Conservation (phyloP, 1,140 invertebrate genomes). For the Dryas iulia region DNA sequence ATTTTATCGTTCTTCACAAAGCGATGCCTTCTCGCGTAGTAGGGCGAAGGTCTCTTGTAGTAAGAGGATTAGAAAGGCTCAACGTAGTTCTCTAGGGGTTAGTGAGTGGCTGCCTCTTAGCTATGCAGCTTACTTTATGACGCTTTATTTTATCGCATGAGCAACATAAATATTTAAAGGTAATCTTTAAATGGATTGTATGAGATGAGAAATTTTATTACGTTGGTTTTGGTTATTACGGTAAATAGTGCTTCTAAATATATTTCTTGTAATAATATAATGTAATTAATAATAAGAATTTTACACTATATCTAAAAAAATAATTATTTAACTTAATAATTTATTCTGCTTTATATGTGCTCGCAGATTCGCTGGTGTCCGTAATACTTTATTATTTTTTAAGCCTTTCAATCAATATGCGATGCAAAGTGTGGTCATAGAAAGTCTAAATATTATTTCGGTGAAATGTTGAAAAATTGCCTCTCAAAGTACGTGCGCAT, state of each 20-base stretch:
- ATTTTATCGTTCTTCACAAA: conserved; percentile 15
- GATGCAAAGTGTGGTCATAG: too few species aligned
- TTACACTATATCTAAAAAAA: too few species aligned
- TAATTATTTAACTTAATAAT: too few species aligned
- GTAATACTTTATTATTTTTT: too few species aligned
- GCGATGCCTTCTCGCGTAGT: conserved; percentile 12
- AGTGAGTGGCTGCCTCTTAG: conserved; percentile 23
- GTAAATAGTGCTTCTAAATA: neutral
- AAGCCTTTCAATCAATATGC: too few species aligned
- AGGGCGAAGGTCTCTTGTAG: conserved; percentile 21
- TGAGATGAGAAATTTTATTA: neutral
- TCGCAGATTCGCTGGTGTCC: too few species aligned
- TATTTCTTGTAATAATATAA: too few species aligned
- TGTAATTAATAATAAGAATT: too few species aligned
- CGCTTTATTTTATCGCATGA: conserved; percentile 13
- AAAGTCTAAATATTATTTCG: too few species aligned
- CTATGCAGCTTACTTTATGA: conserved; percentile 23
- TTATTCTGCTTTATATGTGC: too few species aligned
- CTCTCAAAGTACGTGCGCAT: too few species aligned
- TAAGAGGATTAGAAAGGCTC: conserved; percentile 32
- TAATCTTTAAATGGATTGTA: neutral
- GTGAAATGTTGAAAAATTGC: too few species aligned
- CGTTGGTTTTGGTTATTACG: neutral
- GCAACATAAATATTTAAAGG: conserved; percentile 7
- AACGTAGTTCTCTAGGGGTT: conserved; percentile 20